Evolutionary conservation across 2,113 vertebrate species (phyloP).

Genomic region (Phasianus colchicus): DNA sequence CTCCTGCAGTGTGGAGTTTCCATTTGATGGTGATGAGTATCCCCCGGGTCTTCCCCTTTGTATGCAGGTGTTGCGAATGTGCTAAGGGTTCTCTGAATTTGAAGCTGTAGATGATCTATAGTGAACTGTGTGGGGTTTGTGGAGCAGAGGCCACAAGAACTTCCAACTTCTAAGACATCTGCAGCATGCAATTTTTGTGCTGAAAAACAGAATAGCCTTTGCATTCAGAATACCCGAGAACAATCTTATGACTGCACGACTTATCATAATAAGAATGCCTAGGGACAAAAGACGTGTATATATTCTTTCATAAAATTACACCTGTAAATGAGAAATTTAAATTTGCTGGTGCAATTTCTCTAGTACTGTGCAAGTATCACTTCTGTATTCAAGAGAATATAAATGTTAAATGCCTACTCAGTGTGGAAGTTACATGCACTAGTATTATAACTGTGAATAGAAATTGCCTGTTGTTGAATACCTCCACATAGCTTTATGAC

Average conservation of each 20-base stretch:
- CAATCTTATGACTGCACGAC: not conserved
- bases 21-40: not conserved
- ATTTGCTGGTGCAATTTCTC: not conserved
- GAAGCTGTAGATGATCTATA: not conserved
- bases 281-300: not conserved
- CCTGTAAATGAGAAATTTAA: not conserved
- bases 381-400: not conserved
- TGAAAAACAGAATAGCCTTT: not conserved
- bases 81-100: accelerated
- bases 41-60: not conserved
- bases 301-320: not conserved
- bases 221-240: not conserved
- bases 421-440: not conserved
- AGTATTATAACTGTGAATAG: not conserved
- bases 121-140: not conserved
- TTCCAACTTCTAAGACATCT: not conserved
- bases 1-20: not conserved
- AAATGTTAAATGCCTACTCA: not conserved
- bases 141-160: not conserved
- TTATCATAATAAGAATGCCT: not conserved
- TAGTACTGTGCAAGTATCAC: not conserved
- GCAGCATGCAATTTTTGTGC: not conserved
- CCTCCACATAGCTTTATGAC: not conserved
- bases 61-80: not conserved
- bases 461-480: not conserved